phyloP scores from a whole-genome alignment of 2,113 vertebrate genomes.

The Strigops habroptila region DNA sequence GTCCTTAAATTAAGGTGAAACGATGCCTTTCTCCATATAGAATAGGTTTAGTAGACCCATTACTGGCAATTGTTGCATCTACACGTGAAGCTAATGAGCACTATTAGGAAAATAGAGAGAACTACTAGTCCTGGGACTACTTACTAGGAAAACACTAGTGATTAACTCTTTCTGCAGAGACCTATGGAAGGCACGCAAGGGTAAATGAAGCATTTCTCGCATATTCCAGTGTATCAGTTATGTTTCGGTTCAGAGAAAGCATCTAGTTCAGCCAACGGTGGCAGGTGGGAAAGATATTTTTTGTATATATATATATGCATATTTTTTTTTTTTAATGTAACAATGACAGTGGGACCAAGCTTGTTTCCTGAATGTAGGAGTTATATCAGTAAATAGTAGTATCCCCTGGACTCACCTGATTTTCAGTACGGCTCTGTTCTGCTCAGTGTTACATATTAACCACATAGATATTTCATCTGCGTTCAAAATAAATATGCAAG shows the following conservation, averaged over 20 bases:
- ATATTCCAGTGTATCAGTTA: neutral
- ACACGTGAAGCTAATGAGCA: neutral
- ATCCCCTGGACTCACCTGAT: neutral
- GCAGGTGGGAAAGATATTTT: neutral
- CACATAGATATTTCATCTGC: neutral
- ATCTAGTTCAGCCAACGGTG: neutral
- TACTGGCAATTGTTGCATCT: neutral
- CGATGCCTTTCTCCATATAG: fast-evolving
- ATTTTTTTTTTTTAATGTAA: neutral
- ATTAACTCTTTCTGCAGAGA: neutral
- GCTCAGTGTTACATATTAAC: neutral
- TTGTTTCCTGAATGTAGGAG: neutral
- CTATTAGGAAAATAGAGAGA: neutral
- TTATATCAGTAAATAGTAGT: neutral
- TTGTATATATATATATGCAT: fast-evolving
- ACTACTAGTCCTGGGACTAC: neutral
- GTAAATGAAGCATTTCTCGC: neutral
- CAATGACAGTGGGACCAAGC: neutral
- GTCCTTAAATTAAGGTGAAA: neutral
- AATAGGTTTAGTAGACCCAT: neutral
- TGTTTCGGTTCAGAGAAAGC: neutral
- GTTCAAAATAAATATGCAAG: neutral
- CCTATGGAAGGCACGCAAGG: neutral
- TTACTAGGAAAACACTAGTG: neutral
- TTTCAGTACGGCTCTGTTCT: neutral